Percentiles rank a stretch among this genome's conserved stretches.
phyloP scores from a whole-genome alignment of 1,140 invertebrate genomes.

The Pygmarrhopalites habei region DNA sequence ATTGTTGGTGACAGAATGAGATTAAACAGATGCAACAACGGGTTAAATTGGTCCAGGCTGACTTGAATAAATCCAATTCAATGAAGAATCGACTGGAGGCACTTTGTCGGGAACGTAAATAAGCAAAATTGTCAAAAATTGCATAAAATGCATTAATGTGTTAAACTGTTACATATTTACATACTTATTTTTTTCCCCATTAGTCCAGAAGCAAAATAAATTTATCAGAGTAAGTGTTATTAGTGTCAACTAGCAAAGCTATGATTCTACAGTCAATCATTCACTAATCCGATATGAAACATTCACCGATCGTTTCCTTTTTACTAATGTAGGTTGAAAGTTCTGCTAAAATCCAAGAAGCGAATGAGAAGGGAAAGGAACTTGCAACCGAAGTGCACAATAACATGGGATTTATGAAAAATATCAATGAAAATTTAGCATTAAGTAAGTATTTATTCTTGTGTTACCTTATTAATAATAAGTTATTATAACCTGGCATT shows the following conservation, averaged over 20 bases:
- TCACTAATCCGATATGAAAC: not conserved
- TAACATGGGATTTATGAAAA: constrained; percentile 40
- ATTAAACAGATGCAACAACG: constrained; percentile 33
- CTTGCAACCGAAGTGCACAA: constrained; percentile 37
- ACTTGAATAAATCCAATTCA: constrained; percentile 28
- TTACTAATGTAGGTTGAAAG: constrained; percentile 32
- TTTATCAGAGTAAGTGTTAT: constrained; percentile 30
- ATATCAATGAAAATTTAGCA: constrained; percentile 37
- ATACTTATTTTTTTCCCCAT: too few relatives aligned
- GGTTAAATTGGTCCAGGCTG: constrained; percentile 21
- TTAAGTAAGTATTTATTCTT: too few relatives aligned
- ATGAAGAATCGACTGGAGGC: constrained; percentile 32
- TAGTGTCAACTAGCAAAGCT: not conserved
- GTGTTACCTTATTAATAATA: too few relatives aligned
- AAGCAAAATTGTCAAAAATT: too few relatives aligned
- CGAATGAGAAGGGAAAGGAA: constrained; percentile 37
- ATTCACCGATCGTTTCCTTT: not conserved
- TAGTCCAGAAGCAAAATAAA: constrained; percentile 38
- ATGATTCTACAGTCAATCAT: not conserved
- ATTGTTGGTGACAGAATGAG: constrained; percentile 24
- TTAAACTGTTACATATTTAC: too few relatives aligned
- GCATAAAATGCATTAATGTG: too few relatives aligned
- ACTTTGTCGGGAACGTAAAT: constrained; percentile 35
- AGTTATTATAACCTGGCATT: too few relatives aligned
- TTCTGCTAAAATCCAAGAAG: constrained; percentile 34